phyloP scores from a whole-genome alignment of 2,888 invertebrate species.

The Pecten maximus region DNA sequence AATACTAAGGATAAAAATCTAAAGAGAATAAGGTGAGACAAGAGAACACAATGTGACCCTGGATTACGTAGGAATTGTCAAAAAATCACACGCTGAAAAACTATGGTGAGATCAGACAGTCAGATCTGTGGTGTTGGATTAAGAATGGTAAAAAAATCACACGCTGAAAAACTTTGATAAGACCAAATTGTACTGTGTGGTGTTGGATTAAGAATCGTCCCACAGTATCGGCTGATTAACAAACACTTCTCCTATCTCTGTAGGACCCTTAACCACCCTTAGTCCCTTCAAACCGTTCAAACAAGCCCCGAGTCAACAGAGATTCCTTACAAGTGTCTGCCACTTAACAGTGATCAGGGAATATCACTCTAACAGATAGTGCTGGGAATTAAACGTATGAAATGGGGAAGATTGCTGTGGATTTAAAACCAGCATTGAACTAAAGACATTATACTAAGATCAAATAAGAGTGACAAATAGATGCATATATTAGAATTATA shows the following conservation, averaged over 20 bases:
- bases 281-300: not conserved
- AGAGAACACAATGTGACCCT: too few relatives aligned
- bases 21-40: too few relatives aligned
- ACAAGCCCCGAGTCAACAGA: not conserved
- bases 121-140: too few relatives aligned
- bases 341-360: not conserved
- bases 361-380: not conserved
- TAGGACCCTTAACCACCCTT: not conserved
- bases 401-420: not conserved
- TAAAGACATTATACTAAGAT: not conserved
- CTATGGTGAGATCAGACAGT: not conserved
- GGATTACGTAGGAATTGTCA: too few relatives aligned
- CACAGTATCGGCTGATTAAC: not conserved
- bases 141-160: not conserved
- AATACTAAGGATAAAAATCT: too few relatives aligned
- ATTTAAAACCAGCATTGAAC: not conserved
- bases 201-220: not conserved
- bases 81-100: not conserved
- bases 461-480: not conserved
- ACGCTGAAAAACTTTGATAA: not conserved
- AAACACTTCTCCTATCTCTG: not conserved
- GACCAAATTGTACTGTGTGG: not conserved
- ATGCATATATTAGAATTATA: too few relatives aligned
- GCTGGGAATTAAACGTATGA: not conserved
- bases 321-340: not conserved